Evolutionary conservation across 2,113 vertebrate species (phyloP), one percentile per base, ranked within the genome.

Genomic region (Scytalopus superciliaris): DNA sequence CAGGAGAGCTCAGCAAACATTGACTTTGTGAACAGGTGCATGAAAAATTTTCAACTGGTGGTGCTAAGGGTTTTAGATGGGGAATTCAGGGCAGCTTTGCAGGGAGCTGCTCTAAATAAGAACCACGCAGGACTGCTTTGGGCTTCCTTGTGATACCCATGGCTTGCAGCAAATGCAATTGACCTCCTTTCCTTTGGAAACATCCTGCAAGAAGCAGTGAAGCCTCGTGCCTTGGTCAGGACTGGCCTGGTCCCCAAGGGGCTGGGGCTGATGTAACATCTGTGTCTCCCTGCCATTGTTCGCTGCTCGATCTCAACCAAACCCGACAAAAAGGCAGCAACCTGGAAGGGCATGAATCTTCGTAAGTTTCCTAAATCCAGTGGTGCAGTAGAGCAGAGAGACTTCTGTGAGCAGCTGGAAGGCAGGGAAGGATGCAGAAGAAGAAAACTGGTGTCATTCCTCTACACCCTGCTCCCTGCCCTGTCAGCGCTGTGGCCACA

Each of bases 81-180:
- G n/a, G 83, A 85, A 85, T 57, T 50, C 59, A 62, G 45, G 52
- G 60, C 42, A 60, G 78, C 67, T 92, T 80, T 88, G 68, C 8
- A 7, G 8, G 50, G 52, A 78, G 33, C 39, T 87, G 45, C 91
- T 77, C 37, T 31, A 37, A 70, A 5, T 24, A 21, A 59, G 59
- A 78, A 47, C 49, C 60, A 22, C 0, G 1, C 19, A 42, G 27
- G 55, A 15, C 33, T 40, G 60, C 62, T 50, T 81, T 66, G 73
- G 57, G 50, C 28, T 88, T 90, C 56, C 40, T 33, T 59, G 69
- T 1, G 3, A 57, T 37, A n/a, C 35, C 35, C 19, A 3, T 8
- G 16, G 52, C 67, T 56, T 47, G 37, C 7, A 12, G 55, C 1
- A 3, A 73, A n/a, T 0, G 2, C 24, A 44, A 79, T 7, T 57